Evolutionary conservation across 2,113 vertebrate genomes (phyloP).

Genomic region (Diphyllodes magnificus): DNA sequence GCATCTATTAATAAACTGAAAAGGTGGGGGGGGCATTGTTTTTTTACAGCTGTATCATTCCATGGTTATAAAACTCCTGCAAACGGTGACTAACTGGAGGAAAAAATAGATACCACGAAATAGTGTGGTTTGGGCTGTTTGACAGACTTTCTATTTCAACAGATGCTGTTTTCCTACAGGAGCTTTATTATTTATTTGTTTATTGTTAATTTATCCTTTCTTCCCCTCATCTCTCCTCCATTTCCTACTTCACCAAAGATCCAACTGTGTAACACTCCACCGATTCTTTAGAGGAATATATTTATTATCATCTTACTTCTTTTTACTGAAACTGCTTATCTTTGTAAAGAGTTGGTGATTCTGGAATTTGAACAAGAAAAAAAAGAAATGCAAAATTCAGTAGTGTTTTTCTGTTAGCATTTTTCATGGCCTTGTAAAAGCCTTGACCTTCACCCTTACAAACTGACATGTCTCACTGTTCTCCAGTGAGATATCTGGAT

Average conservation of each 20-base stretch:
- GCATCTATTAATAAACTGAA: neutral
- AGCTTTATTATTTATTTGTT: neutral
- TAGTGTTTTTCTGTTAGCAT: constrained; percentile 12
- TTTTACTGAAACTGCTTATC: neutral
- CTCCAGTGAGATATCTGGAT: neutral
- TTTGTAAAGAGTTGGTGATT: neutral
- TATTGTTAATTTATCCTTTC: constrained; percentile 12
- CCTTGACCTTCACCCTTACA: neutral
- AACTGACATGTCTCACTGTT: neutral
- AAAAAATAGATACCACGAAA: constrained; percentile 29
- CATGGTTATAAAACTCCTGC: constrained; percentile 36
- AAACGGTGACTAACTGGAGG: constrained; percentile 12
- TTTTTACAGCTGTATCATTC: constrained; percentile 18
- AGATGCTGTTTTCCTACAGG: constrained; percentile 62
- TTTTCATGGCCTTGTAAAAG: neutral
- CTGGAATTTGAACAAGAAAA: neutral
- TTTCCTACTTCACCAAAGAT: constrained; percentile 32
- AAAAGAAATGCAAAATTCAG: neutral
- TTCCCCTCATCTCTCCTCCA: neutral
- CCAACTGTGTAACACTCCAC: constrained; percentile 7
- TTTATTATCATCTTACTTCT: neutral
- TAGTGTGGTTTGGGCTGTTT: constrained; percentile 58
- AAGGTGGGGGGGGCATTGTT: neutral
- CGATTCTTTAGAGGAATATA: neutral
- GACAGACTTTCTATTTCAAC: constrained; percentile 60